These are phyloP conservation scores for Parnassius mnemosyne DNA, from an alignment of 2,888 invertebrate species.

Conservation along the genomic window DNA sequence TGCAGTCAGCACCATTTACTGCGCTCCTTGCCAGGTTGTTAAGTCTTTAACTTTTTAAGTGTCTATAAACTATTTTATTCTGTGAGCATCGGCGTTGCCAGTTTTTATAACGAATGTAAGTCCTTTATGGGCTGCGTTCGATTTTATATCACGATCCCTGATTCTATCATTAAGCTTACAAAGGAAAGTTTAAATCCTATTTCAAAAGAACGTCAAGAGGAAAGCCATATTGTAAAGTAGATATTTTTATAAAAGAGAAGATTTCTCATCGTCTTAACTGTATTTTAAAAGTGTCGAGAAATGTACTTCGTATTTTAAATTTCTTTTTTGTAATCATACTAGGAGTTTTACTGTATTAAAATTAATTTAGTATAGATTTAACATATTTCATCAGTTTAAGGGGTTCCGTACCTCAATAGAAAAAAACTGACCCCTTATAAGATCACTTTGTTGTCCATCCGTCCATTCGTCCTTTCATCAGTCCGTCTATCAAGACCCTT, in stretches of 20 bases:
- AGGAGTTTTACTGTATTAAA: no score
- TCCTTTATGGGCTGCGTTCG: slow-evolving; percentile 22
- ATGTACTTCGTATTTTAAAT: slow-evolving; percentile 4
- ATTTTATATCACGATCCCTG: slow-evolving; percentile 23
- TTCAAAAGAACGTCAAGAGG: slow-evolving; percentile 19
- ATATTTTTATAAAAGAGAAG: slow-evolving; percentile 19
- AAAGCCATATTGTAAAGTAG: slow-evolving; percentile 19
- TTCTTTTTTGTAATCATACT: not conserved
- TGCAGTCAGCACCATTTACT: slow-evolving; percentile 10
- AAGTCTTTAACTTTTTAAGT: slow-evolving; percentile 22
- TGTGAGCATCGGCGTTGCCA: slow-evolving; percentile 5
- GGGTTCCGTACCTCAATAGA: no score
- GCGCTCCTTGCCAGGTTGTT: slow-evolving; percentile 19
- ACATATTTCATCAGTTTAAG: no score
- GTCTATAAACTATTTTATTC: slow-evolving; percentile 21
- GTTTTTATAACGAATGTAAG: slow-evolving; percentile 20
- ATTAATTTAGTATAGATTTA: no score
- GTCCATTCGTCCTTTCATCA: no score
- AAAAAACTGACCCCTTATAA: no score
- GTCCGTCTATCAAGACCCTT: no score
- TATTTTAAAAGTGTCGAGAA: slow-evolving; percentile 14
- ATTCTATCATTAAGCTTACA: slow-evolving; percentile 26
- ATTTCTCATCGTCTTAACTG: slow-evolving; percentile 17
- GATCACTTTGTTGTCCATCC: no score
- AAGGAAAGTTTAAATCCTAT: slow-evolving; percentile 27